Base-by-base conservation (phyloP, 2,888 invertebrate genomes). In the Hydropsyche betteni region DNA sequence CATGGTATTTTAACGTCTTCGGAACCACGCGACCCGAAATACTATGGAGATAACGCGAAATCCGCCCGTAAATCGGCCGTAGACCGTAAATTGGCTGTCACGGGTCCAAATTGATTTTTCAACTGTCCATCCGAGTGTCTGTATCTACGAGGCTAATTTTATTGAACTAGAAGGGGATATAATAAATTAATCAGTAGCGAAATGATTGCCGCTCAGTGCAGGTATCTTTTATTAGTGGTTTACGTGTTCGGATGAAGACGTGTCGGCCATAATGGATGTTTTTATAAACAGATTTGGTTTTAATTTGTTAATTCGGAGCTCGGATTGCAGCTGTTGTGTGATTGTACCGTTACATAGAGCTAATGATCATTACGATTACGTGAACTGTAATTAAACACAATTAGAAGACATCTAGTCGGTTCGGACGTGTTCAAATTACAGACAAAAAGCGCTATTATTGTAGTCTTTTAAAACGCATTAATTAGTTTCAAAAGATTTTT, bases 301-400 rank as follows among this genome's bases (percentile, higher is more conserved):
- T 44, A 44, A 44, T 44, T 10, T 44, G 44, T 44, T 44, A 8
- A 44, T 50, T 50, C 16, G 14, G 16, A 69, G 69, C 24, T 4
- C 51, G 50, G 50, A 51, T 44, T 7, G 51, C 12, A 34, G 33
- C 44, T 34, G 64, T 10, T 14, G 24, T 64, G 12, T 64, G 64
- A 64, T 64, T 12, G n/a, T 64, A 34, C 64, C 64, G 64, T 64
- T 64, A 64, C 33, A 64, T 4, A 33, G 2, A 8, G 33, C 64
- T 33, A 34, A 64, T 64, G 64, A 64, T 64, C 64, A 64, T 64
- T 64, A 64, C 33, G 64, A 44, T 44, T 44, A 44, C 44, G 10
- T 55, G 71, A 24, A 34, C 14, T 38, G 72, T 72, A 72, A 72
- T 72, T 72, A 72, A 72, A 38, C 72, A 58, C 72, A 72, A 72